phyloP scores from a whole-genome alignment of 2,888 invertebrate genomes.

The Phasia obesa region DNA sequence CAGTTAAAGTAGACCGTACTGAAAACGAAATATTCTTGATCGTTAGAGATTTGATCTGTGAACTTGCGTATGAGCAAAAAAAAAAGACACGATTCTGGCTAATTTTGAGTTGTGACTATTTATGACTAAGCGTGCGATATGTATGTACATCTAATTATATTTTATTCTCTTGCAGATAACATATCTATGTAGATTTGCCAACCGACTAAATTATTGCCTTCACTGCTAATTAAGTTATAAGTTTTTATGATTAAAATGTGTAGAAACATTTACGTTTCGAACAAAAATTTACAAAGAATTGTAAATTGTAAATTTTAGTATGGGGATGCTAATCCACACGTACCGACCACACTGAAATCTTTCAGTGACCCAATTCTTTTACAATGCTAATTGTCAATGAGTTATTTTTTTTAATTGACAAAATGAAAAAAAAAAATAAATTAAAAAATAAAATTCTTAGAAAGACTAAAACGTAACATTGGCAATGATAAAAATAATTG shows the following conservation, averaged over 20 bases:
- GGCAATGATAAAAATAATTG: constrained; percentile 33
- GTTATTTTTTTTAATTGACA: constrained; percentile 45
- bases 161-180: constrained; percentile 22
- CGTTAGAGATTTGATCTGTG: too few relatives aligned
- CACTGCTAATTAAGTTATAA: constrained; percentile 64
- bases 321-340: constrained; percentile 64
- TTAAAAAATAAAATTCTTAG: background rate
- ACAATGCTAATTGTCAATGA: constrained; percentile 69
- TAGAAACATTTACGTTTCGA: constrained; percentile 32
- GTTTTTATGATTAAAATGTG: constrained; percentile 16
- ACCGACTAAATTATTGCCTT: constrained; percentile 57
- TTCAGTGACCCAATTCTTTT: constrained; percentile 62
- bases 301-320: constrained; percentile 66
- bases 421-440: constrained; percentile 2
- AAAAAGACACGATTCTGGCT: too few relatives aligned
- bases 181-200: too few relatives aligned
- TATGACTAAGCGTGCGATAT: too few relatives aligned
- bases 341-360: constrained; percentile 57
- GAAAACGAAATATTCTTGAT: too few relatives aligned
- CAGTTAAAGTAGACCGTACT: too few relatives aligned
- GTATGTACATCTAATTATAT: too few relatives aligned
- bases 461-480: constrained; percentile 25
- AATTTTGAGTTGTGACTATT: too few relatives aligned
- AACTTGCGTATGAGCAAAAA: too few relatives aligned
- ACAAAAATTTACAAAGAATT: constrained; percentile 45